A percentile compares a stretch with the other conserved stretches of the same genome.
phyloP scores from a whole-genome alignment of 2,113 vertebrate genomes.

The Platichthys stellatus region DNA sequence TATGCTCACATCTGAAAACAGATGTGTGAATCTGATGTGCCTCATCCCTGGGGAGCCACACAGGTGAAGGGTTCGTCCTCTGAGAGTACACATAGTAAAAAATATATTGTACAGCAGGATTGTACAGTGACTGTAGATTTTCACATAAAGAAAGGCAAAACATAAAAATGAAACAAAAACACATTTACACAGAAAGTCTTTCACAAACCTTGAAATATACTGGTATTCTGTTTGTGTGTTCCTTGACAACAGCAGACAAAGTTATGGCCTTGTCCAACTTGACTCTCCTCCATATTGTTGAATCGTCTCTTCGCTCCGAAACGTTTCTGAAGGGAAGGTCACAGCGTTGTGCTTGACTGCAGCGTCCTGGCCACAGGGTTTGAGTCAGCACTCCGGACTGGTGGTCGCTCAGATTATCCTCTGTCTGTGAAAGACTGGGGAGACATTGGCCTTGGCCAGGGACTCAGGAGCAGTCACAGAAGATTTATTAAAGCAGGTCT shows the following conservation, averaged over 20 bases:
- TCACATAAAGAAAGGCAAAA: background rate
- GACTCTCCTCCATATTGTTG: constrained; percentile 28
- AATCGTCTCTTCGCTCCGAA: constrained; percentile 20
- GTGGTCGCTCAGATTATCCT: constrained; percentile 36
- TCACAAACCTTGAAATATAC: constrained; percentile 8
- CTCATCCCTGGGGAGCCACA: too few relatives aligned
- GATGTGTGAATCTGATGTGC: too few relatives aligned
- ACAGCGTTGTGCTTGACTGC: background rate
- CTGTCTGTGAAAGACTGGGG: constrained; percentile 3
- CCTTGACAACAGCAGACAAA: constrained; percentile 10
- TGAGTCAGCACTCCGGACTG: constrained; percentile 14
- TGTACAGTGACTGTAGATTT: background rate
- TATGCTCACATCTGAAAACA: too few relatives aligned
- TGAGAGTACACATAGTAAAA: background rate
- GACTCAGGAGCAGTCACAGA: constrained; percentile 18
- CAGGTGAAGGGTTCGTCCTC: too few relatives aligned
- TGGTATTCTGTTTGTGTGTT: background rate
- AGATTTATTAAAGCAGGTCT: constrained; percentile 35
- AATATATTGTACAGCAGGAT: background rate
- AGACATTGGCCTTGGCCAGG: constrained; percentile 18
- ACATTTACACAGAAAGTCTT: background rate
- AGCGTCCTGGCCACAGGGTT: background rate
- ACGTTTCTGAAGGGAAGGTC: constrained; percentile 41
- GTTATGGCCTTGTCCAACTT: constrained; percentile 30
- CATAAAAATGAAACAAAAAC: background rate